Base-by-base conservation (phyloP, 1,140 invertebrate species). In the Chelonus insularis region DNA sequence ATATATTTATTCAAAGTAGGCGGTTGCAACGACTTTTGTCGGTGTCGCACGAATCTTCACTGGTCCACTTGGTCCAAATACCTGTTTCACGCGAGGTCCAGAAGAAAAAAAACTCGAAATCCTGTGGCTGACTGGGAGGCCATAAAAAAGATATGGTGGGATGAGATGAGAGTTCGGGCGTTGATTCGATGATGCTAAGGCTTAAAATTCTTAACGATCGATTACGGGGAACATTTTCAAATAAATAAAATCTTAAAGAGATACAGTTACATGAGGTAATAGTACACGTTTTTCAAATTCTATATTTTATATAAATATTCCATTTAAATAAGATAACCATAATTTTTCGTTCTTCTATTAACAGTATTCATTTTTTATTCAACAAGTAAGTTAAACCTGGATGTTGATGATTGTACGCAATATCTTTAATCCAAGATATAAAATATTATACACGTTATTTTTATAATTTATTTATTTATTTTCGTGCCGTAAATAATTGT, bases 1-100 rank as follows among this genome's bases (percentile, higher is more conserved):
- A n/a, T n/a, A n/a, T n/a, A n/a, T n/a, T n/a, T n/a, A 29, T 4
- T 29, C 25, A 29, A 29, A 29, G 25, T 29, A 29, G 7, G 7
- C 7, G 3, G 25, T 29, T 29, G 25, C 25, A 29, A 29, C 25
- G 36, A 18, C 36, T 37, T 23, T 57, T 57, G 45, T 57, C 54
- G 54, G 23, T 37, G 6, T 54, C 29, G 37, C 36, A 32, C 12
- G 43, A 36, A 57, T 57, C 32, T 41, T 25, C 18, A 48, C 25
- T 39, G 32, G 11, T 37, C 25, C 14, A 18, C 37, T 52, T 21
- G 37, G 25, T 23, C 43, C 21, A 41, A 48, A 60, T 60, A 64
- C 57, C 58, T 54, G 52, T 60, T 64, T 64, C 51, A 60, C 52
- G 43, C 58, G 52, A 64, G 12, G n/a, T 60, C n/a, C 56, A 25